Conservation (phyloP, 2,797 vertebrate species). For the Lithobates sylvaticus region DNA sequence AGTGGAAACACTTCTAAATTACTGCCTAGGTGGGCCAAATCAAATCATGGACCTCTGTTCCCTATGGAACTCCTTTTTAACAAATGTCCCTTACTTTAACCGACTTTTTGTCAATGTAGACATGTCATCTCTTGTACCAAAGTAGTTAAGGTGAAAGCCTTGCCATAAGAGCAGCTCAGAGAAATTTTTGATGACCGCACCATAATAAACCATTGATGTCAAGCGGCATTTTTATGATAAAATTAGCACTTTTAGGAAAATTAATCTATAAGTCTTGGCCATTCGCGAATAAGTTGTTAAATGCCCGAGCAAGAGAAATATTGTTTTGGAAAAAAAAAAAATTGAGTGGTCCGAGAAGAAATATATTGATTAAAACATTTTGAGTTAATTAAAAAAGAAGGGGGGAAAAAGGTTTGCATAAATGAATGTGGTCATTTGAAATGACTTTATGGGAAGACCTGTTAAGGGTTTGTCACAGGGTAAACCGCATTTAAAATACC, state of each 20-base stretch:
- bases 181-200: constrained; percentile 30
- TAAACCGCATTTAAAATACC: constrained; percentile 22
- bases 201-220: constrained; percentile 39
- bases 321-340: constrained; percentile 28
- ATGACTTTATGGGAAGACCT: neutral
- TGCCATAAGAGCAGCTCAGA: neutral
- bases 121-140: neutral
- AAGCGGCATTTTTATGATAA: constrained; percentile 50
- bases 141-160: constrained; percentile 7
- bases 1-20: no score
- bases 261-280: constrained; percentile 48
- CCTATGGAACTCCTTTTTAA: neutral
- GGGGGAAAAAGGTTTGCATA: constrained; percentile 51
- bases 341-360: constrained; percentile 38
- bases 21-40: neutral
- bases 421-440: constrained; percentile 11
- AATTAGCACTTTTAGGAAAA: constrained; percentile 54
- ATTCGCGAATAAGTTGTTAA: constrained; percentile 41
- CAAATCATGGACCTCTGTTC: neutral
- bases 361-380: constrained; percentile 62
- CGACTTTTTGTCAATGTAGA: neutral
- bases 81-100: neutral
- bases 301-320: constrained; percentile 46
- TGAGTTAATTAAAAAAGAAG: constrained; percentile 60
- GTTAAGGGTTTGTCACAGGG: constrained; percentile 23